Evolutionary conservation across 2,113 vertebrate species (phyloP), one percentile per base, ranked within the genome.

Genomic region (Nesogale talazaci): DNA sequence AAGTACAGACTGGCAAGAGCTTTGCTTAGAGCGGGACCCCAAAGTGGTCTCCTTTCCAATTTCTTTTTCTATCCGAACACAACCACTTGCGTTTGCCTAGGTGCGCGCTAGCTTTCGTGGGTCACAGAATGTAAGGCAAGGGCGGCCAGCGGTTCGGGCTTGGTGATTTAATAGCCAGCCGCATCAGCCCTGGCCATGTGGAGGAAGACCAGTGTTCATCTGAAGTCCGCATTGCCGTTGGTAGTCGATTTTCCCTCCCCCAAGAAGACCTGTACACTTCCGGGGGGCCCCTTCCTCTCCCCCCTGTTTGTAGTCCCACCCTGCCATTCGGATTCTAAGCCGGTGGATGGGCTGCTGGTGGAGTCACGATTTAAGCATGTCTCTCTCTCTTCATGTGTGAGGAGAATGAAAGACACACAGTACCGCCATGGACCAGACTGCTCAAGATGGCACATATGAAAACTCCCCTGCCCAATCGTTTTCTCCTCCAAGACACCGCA

Each of bases 261-360:
- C 77, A 65, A 93, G 65, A 38, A 4, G 10, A 65, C 20, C 34
- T 10, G 27, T 56, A 29, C 14, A 31, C n/a, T 6, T 78, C 56
- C n/a, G 27, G 36, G 36, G 27, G 20, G 25, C 67, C 75, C 65
- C 5, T 27, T 8, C 29, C n/a, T 20, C 3, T 63, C 82, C 75
- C 31, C 22, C 70, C 19, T 92, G 40, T 9, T 27, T 16, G 29
- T 42, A 34, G 17, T 83, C 29, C 61, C 38, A 15, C 15, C 86
- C 23, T 83, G 88, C 3, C 56, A 20, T 83, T 93, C 29, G 38
- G 17, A 72, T 90, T 67, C 63, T 61, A 61, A 94, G 67, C 52
- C 75, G 67, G 27, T 80, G 79, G 67, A 34, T 59, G 27, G 29
- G 38, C 61, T 94, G 29, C 42, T 63, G 91, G 29, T 89, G 10